Evolutionary conservation across 1,140 invertebrate species (phyloP), one percentile per base, ranked within the genome.

Genomic region (Cataglyphis hispanica): DNA sequence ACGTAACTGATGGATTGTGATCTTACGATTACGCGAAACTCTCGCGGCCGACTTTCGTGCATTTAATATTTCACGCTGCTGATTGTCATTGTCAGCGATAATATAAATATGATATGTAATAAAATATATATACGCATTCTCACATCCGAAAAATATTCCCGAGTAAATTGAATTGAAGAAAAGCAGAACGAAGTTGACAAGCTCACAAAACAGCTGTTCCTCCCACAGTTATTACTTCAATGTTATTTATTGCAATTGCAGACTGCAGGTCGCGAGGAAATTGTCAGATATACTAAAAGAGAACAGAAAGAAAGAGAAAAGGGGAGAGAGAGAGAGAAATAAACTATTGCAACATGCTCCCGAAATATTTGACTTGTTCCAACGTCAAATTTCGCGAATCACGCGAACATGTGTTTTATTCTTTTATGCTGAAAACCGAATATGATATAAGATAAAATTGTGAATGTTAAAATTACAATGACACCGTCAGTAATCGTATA

Each of bases 311-410:
- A 50, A 3, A 50, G 5, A 19, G 46, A 50, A 1, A 50, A 16
- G n/a, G n/a, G n/a, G n/a, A 50, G 16, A 16, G 3, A 50, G 8
- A 50, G 3, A 50, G 5, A 19, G 46, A 50, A 1, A 50, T 16
- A 43, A 11, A 43, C 40, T 50, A 13, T 78, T 78, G 37, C 66
- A 50, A 58, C 66, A 81, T 27, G 40, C 66, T 11, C 50, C 50
- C 60, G 78, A 81, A 81, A 81, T 72, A 81, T 81, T 67, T 67
- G 34, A 70, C 53, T 56, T 80, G 37, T 37, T 37, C 8, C 61
- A 64, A 46, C 43, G 63, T 67, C 53, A n/a, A 46, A 56, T 58
- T 56, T 43, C 53, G 66, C 37, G 50, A 25, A 31, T 81, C 53
- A 16, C 77, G 22, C 34, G 46, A 34, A 8, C 19, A 8, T 6